Evolutionary conservation across 2,113 vertebrate genomes (phyloP).

Genomic region (Serinus canaria): DNA sequence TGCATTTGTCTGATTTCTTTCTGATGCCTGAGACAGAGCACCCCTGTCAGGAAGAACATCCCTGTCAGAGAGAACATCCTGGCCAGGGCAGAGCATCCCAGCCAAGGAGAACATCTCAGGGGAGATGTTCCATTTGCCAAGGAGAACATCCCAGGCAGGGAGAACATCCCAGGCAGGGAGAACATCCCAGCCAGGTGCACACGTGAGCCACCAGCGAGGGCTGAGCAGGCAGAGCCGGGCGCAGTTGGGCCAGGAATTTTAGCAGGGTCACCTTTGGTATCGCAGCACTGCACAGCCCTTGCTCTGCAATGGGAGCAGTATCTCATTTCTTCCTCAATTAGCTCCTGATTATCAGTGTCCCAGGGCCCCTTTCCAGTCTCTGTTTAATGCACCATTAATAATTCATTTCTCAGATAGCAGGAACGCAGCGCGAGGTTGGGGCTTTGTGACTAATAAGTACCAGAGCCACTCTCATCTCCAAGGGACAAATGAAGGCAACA

Average conservation of each 20-base stretch:
- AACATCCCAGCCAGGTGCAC: not conserved
- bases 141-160: not conserved
- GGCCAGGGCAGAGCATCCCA: not conserved
- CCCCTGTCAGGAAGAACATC: not conserved
- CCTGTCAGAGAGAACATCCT: not conserved
- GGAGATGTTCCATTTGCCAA: too few species aligned
- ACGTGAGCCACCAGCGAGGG: accelerated
- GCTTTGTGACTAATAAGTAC: slow-evolving; percentile 48
- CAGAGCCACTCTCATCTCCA: slow-evolving; percentile 34
- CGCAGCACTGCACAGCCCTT: not conserved
- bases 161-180: not conserved
- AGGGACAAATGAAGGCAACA: slow-evolving; percentile 49
- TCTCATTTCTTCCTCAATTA: slow-evolving; percentile 74
- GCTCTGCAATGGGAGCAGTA: slow-evolving; percentile 3
- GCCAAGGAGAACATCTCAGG: not conserved
- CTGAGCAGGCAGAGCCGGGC: not conserved
- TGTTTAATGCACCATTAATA: slow-evolving; percentile 72
- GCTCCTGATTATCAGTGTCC: slow-evolving; percentile 71
- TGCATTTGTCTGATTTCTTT: not conserved
- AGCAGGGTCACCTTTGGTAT: slow-evolving; percentile 64
- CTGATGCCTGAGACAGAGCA: not conserved
- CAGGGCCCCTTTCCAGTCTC: slow-evolving; percentile 62
- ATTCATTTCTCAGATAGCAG: slow-evolving; percentile 69
- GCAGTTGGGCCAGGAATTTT: not conserved
- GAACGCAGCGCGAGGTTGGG: slow-evolving; percentile 28